These are phyloP conservation scores for Andrena hattorfiana DNA, from an alignment of 2,888 invertebrate species.

Conservation along the genomic window DNA sequence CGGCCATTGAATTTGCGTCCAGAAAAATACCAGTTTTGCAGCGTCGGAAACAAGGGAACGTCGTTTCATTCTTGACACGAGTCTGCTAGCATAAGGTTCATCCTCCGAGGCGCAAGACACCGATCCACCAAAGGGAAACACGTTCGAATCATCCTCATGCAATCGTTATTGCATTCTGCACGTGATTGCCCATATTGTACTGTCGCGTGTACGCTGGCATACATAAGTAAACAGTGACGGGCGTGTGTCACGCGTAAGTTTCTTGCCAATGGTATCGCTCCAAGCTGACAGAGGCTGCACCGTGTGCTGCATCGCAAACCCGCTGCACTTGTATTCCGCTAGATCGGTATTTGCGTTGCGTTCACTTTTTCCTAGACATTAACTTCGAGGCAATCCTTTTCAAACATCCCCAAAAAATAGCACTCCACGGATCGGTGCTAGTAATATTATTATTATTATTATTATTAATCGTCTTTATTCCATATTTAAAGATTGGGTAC, in stretches of 20 bases:
- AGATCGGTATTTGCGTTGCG: conserved; percentile 27
- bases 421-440: no score
- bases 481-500: no score
- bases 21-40: neutral
- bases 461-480: no score
- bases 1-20: neutral
- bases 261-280: conserved; percentile 32
- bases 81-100: neutral
- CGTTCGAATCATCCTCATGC: conserved; percentile 19
- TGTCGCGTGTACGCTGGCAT: conserved; percentile 32
- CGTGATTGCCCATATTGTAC: conserved; percentile 49
- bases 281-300: conserved; percentile 21
- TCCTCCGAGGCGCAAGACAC: neutral
- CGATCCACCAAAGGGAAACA: neutral
- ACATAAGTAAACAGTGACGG: conserved; percentile 55
- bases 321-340: conserved; percentile 35
- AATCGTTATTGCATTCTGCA: conserved; percentile 37
- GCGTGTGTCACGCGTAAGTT: conserved; percentile 38
- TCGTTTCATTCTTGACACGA: neutral
- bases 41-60: neutral
- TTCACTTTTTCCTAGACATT: neutral
- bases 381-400: conserved; percentile 6
- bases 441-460: no score
- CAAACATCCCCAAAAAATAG: neutral
- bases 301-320: conserved; percentile 50